A percentile compares a stretch with the other conserved stretches of the same genome.
These are phyloP conservation scores for Orestias chungarensis DNA, from an alignment of 2,797 vertebrate species.

Conservation along the genomic window DNA sequence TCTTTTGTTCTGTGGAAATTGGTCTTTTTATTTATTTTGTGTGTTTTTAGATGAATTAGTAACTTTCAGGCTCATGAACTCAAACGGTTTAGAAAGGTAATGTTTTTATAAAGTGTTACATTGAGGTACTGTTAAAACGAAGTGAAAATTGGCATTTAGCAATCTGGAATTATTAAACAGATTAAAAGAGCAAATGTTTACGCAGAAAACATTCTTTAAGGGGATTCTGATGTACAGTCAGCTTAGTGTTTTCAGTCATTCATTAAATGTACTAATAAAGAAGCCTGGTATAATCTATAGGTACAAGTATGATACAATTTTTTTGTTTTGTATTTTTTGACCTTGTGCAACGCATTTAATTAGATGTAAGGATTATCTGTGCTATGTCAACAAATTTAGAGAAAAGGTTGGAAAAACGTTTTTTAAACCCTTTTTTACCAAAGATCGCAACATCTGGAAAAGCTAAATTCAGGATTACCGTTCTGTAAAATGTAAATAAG, in stretches of 20 bases:
- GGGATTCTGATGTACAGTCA: too few relatives aligned
- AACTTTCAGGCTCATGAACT: slow-evolving; percentile 13
- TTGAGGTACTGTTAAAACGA: too few relatives aligned
- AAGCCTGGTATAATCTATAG: too few relatives aligned
- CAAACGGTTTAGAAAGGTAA: neutral
- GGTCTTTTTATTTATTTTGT: slow-evolving; percentile 8
- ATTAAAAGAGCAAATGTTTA: too few relatives aligned
- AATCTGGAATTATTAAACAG: too few relatives aligned
- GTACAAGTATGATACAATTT: too few relatives aligned
- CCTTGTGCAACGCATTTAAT: slow-evolving; percentile 54
- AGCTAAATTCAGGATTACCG: slow-evolving; percentile 33
- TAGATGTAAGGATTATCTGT: slow-evolving; percentile 36
- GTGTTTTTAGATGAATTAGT: neutral
- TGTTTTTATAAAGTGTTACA: neutral
- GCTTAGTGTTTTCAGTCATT: too few relatives aligned
- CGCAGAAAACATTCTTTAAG: too few relatives aligned
- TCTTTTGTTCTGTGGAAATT: slow-evolving; percentile 1
- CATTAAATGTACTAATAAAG: too few relatives aligned
- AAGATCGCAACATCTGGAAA: slow-evolving; percentile 65
- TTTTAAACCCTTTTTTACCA: slow-evolving; percentile 71
- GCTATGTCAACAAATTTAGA: slow-evolving; percentile 35
- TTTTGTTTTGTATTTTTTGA: slow-evolving; percentile 66
- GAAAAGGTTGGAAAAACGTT: slow-evolving; percentile 38
- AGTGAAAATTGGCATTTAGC: too few relatives aligned
- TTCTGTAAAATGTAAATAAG: slow-evolving; percentile 13